Evolutionary conservation across 2,113 vertebrate species (phyloP), one percentile per base, ranked within the genome.

Genomic region (Pungitius pungitius): DNA sequence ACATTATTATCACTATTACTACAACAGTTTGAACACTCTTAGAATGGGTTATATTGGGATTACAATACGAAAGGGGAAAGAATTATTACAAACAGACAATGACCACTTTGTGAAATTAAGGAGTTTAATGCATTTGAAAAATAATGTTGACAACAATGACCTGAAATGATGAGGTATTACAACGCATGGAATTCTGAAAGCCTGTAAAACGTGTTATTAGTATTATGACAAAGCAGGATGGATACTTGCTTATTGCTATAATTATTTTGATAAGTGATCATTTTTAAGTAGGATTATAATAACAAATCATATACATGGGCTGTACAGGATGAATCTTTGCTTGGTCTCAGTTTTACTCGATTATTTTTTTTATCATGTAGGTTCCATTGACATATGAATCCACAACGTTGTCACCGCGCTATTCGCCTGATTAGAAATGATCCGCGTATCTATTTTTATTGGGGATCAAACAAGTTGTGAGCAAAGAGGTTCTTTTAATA

Each of bases 381-480:
- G 15, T 30, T 43, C 12, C 3, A 14, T 43, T 68, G 13, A 8
- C 60, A 43, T 65, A 35, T 73, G 11, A 69, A 69, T 26, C 30
- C 33, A 30, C 7, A 61, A 20, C 35, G 26, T 47, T 27, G 64
- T 43, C 20, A 27, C 6, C 27, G 10, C 45, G 7, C 27, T 39
- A 40, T 14, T 68, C 59, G 17, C 56, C 54, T 68, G 18, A 45
- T 59, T 40, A 13, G 13, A 62, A 54, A 63, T 8, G 2, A 9
- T 33, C 17, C 52, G 17, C 13, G n/a, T 14, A 3, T 8, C 22
- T 42, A 35, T 2, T 57, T 11, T 43, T 56, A 22, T 54, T 13
- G 49, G 51, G 49, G 10, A 59, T 68, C 70, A 63, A 75, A 76
- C 64, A 40, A 54, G 51, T 26, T 43, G n/a, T 30, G 14, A 77